Evolutionary conservation across 37 sponge, comb jelly and placozoan species (phyloP).

Genomic region (Bolinopsis microptera): DNA sequence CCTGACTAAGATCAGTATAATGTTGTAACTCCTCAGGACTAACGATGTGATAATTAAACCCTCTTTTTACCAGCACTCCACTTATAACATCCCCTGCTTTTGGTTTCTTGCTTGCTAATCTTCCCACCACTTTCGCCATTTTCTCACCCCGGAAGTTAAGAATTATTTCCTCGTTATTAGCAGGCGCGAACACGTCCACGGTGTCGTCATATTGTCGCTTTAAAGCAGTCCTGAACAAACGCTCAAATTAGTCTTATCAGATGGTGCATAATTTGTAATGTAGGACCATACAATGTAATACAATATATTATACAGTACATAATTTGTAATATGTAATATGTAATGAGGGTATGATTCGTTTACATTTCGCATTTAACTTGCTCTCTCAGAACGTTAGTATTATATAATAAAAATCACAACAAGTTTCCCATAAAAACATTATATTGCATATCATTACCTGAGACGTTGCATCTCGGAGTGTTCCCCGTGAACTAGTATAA

Average conservation of each 20-base stretch:
- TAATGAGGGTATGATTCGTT: too few relatives aligned
- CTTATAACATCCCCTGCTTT: constrained; percentile 76
- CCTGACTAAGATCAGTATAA: constrained; percentile 85
- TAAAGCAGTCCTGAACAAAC: constrained; percentile 71
- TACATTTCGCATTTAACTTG: too few relatives aligned
- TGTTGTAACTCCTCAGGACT: constrained; percentile 87
- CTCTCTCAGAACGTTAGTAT: too few relatives aligned
- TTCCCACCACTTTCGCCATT: constrained; percentile 95
- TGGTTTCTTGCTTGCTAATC: constrained; percentile 75
- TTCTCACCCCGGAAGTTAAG: constrained; percentile 97
- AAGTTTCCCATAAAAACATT: too few relatives aligned
- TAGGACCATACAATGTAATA: too few relatives aligned
- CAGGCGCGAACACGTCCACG: constrained; percentile 78
- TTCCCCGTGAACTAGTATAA: constrained; percentile 96
- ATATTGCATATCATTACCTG: too few relatives aligned
- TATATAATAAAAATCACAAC: too few relatives aligned
- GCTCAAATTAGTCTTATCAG: too few relatives aligned
- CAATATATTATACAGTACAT: too few relatives aligned
- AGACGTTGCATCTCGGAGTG: constrained; percentile 89
- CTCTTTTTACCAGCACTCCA: constrained; percentile 91
- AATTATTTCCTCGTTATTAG: constrained; percentile 90
- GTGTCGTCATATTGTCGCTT: constrained; percentile 85
- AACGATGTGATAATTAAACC: constrained; percentile 94
- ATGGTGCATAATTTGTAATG: too few relatives aligned
- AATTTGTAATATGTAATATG: too few relatives aligned